These are phyloP conservation scores for Lottia scabra DNA, from an alignment of 2,888 invertebrate species.

Conservation along the genomic window DNA sequence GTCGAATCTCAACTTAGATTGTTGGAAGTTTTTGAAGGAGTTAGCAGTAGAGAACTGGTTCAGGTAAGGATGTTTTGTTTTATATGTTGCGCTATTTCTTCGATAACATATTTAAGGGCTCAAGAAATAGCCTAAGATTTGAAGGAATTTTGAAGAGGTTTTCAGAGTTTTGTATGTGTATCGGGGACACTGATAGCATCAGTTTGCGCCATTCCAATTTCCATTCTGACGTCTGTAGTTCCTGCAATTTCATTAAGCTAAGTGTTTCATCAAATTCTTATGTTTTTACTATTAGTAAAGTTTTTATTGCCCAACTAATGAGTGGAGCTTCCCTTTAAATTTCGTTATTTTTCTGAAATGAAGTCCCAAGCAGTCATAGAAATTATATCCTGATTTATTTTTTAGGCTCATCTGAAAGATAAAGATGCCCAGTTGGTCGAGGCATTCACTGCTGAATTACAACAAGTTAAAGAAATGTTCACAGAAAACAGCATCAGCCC, in stretches of 20 bases:
- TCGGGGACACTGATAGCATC: too few species aligned
- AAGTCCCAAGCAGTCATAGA: too few species aligned
- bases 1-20: slow-evolving; percentile 66
- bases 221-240: too few species aligned
- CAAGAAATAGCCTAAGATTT: neutral
- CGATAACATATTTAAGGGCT: neutral
- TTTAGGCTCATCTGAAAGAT: slow-evolving; percentile 57
- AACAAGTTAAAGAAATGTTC: slow-evolving; percentile 61
- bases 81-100: neutral
- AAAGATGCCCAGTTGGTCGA: slow-evolving; percentile 58
- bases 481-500: slow-evolving; percentile 48
- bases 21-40: slow-evolving; percentile 69
- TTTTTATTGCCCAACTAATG: too few species aligned
- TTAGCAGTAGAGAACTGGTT: slow-evolving; percentile 67
- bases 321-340: too few species aligned
- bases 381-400: neutral
- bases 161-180: too few species aligned
- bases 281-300: too few species aligned
- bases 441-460: slow-evolving; percentile 61
- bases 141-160: too few species aligned
- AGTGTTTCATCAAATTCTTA: too few species aligned
- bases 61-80: slow-evolving; percentile 51
- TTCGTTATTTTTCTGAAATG: too few species aligned
- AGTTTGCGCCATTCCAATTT: too few species aligned
- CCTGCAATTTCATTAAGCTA: too few species aligned